Evolutionary conservation across 1,140 invertebrate species (phyloP).

Genomic region (Schlechtendalia chinensis): DNA sequence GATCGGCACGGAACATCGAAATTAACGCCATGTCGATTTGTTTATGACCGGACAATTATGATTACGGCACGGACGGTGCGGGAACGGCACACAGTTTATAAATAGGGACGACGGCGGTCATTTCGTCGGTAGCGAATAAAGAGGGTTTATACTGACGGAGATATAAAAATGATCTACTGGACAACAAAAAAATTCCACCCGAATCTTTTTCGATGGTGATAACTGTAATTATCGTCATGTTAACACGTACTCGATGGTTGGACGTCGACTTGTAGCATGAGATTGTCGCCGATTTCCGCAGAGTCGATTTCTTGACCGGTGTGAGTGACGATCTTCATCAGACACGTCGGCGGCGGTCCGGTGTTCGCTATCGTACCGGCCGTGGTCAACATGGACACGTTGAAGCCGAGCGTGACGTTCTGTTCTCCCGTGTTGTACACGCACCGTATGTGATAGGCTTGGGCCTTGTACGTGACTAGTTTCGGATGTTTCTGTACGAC

Average conservation of each 20-base stretch:
- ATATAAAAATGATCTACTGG: too few relatives aligned
- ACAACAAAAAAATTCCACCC: too few relatives aligned
- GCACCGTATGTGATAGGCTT: constrained; percentile 92
- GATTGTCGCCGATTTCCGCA: constrained; percentile 88
- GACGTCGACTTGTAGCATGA: constrained; percentile 89
- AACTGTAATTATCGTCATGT: too few relatives aligned
- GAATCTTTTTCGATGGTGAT: too few relatives aligned
- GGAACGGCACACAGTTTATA: too few relatives aligned
- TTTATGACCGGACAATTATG: too few relatives aligned
- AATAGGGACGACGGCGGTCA: too few relatives aligned
- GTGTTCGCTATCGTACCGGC: constrained; percentile 93
- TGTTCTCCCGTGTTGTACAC: constrained; percentile 91
- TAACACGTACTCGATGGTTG: constrained; percentile 77
- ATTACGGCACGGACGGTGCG: too few relatives aligned
- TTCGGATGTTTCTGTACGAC: constrained; percentile 95
- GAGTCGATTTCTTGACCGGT: constrained; percentile 84
- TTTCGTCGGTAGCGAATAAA: too few relatives aligned
- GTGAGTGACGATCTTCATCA: constrained; percentile 86
- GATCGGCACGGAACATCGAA: background rate
- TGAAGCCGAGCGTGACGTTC: constrained; percentile 89
- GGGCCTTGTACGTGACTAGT: constrained; percentile 89
- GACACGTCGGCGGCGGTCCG: constrained; percentile 86
- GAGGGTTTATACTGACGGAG: too few relatives aligned
- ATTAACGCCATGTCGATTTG: too few relatives aligned
- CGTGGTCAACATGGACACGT: constrained; percentile 92